Percentiles rank a stretch among this genome's conserved stretches.
phyloP scores from a whole-genome alignment of 2,797 vertebrate species.

The Cuniculus paca region DNA sequence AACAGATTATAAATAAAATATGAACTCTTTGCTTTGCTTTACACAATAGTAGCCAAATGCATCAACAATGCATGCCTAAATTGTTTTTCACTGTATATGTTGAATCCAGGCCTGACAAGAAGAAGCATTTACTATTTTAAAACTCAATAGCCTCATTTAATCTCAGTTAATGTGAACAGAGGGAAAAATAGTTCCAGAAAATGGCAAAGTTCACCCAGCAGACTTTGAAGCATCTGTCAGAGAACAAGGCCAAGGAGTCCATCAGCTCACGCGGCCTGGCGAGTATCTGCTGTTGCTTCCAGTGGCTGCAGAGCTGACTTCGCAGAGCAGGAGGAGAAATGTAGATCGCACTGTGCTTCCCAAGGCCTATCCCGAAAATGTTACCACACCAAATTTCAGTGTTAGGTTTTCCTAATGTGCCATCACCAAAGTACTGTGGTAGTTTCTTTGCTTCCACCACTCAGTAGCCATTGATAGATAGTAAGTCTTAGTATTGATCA shows the following conservation, averaged over 20 bases:
- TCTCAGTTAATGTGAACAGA: background rate
- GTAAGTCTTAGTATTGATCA: background rate
- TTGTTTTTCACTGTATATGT: background rate
- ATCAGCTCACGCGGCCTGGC: background rate
- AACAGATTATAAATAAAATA: conserved; percentile 67
- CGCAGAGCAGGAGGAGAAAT: background rate
- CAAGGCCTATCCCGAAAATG: background rate
- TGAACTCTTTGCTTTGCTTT: conserved; percentile 45
- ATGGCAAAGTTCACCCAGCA: background rate
- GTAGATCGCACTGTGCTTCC: background rate
- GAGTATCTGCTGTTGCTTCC: background rate
- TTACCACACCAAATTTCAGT: background rate
- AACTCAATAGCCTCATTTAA: conserved; percentile 13
- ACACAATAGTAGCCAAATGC: background rate
- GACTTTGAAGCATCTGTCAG: background rate
- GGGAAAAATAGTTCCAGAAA: conserved; percentile 2
- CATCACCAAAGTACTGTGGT: background rate
- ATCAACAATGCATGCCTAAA: background rate
- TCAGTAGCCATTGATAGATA: background rate
- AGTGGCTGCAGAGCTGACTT: background rate
- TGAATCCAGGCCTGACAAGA: background rate
- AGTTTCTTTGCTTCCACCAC: background rate
- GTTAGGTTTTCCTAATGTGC: background rate
- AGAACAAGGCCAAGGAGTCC: background rate
- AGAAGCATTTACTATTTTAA: background rate